Percentiles rank a stretch among this genome's conserved stretches.
Evolutionary conservation across 1,140 invertebrate species (phyloP).

Genomic region (Drosophila murphyi): DNA sequence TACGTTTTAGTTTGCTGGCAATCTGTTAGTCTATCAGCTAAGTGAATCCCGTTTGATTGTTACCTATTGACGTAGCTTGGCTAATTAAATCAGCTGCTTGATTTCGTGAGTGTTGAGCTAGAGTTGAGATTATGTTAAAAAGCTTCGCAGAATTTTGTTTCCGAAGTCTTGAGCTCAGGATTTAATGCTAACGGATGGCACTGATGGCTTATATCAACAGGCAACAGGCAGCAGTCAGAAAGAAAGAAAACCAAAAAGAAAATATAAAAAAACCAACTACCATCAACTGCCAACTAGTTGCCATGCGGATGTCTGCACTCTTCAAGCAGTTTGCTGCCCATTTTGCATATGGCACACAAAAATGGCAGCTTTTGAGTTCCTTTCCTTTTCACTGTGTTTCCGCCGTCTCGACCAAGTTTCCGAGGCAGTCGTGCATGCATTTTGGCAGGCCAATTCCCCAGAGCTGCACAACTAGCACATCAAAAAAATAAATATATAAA

Average conservation of each 20-base stretch:
- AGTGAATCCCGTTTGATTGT: not conserved
- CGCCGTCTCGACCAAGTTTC: not conserved
- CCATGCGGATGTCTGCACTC: not conserved
- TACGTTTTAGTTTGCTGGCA: not conserved
- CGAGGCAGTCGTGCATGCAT: constrained; percentile 26
- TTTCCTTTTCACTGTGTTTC: not conserved
- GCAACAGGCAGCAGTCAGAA: not conserved
- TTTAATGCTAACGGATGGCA: constrained; percentile 7
- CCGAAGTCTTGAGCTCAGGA: not conserved
- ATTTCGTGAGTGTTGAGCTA: constrained; percentile 48
- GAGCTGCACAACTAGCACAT: not conserved
- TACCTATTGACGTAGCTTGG: not conserved
- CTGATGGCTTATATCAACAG: constrained; percentile 18
- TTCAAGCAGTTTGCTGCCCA: constrained; percentile 5
- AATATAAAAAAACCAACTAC: not conserved
- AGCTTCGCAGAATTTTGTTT: constrained; percentile 9
- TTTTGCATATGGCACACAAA: constrained; percentile 11
- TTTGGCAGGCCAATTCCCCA: constrained; percentile 15
- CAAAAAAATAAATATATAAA: not conserved
- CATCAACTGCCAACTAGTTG: constrained; percentile 4
- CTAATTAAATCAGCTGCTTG: constrained; percentile 54
- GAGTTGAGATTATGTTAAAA: constrained; percentile 34
- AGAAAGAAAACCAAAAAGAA: too few relatives aligned
- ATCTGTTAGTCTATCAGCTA: not conserved
- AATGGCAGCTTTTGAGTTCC: constrained; percentile 9